Evolutionary conservation across 2,888 invertebrate species (phyloP).

Genomic region (Malachius bipustulatus): DNA sequence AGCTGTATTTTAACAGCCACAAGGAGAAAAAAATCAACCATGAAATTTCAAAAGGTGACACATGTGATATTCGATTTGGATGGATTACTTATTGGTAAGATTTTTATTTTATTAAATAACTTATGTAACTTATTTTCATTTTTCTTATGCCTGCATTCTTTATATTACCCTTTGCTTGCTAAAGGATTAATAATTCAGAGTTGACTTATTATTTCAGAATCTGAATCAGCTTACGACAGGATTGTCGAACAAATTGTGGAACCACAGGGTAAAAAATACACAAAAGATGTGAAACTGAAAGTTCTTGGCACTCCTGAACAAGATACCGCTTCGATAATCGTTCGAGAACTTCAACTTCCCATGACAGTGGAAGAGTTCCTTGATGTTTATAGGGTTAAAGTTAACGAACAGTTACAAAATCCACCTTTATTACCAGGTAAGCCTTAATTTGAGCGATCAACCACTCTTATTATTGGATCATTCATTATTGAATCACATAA

Average conservation of each 20-base stretch:
- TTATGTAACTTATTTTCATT: slow-evolving; percentile 4
- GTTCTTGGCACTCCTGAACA: slow-evolving; percentile 41
- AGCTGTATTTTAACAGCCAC: no score
- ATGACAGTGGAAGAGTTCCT: slow-evolving; percentile 49
- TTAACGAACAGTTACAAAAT: slow-evolving; percentile 40
- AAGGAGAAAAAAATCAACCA: slow-evolving; percentile 17
- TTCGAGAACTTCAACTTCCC: slow-evolving; percentile 47
- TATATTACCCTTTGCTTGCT: slow-evolving; percentile 4
- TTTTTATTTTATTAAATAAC: slow-evolving; percentile 7
- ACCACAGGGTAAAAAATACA: slow-evolving; percentile 64
- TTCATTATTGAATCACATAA: no score
- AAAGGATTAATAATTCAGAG: slow-evolving; percentile 43
- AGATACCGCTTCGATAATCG: slow-evolving; percentile 42
- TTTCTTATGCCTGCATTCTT: slow-evolving; percentile 10
- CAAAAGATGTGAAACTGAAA: slow-evolving; percentile 51
- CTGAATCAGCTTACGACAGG: slow-evolving; percentile 67
- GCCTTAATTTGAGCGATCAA: no score
- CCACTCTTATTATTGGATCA: no score
- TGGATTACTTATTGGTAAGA: slow-evolving; percentile 47
- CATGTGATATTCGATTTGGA: slow-evolving; percentile 70
- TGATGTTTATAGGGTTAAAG: slow-evolving; percentile 36
- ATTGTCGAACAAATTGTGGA: slow-evolving; percentile 57
- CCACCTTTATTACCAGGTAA: slow-evolving; percentile 49
- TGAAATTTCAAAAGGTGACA: slow-evolving; percentile 47
- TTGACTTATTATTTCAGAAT: slow-evolving; percentile 53